Evolutionary conservation across 2,113 vertebrate species (phyloP), one percentile per base, ranked within the genome.

Genomic region (Beaufortia kweichowensis): DNA sequence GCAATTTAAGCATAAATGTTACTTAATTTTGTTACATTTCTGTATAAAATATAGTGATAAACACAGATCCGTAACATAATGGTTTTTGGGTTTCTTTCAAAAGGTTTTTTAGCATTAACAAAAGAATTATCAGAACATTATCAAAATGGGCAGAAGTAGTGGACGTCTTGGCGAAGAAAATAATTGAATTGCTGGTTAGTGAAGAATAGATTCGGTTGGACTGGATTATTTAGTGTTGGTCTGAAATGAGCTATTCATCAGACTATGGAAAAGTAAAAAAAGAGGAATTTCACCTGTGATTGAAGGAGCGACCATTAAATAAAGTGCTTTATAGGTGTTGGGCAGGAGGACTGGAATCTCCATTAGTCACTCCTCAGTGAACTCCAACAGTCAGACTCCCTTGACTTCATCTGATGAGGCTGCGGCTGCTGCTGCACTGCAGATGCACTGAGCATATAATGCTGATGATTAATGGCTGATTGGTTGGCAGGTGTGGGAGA

Each of bases 381-480:
- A 61, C 69, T 74, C 56, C 57, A 56, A 74, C 57, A 61, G 56
- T 29, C 35, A 48, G 17, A 46, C 24, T 60, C n/a, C 9, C n/a
- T n/a, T 53, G 19, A 53, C 19, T 10, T 21, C 19, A 53, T 53
- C 6, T 74, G 71, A 48, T 48, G 57, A 74, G 41, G 57, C 70
- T 59, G 33, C 39, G 23, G 68, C 53, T 26, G 53, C n/a, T 48
- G 56, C 70, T 73, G 56, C 70, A 60, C 21, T 73, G 70, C 55
- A 73, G 70, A 73, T 73, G 56, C 70, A 73, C 19, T 46, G 24
- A 61, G 70, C 39, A 33, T 46, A 46, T 60, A 73, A 73, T 73
- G 55, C 56, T 60, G 70, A 73, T 60, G 35, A 73, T 73, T 61
- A 73, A 61, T 73, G 70, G 24, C 70, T 73, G 70, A 73, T 74